A percentile compares a stretch with the other conserved stretches of the same genome.
phyloP scores from a whole-genome alignment of 1,140 invertebrate species.

The Apis cerana region DNA sequence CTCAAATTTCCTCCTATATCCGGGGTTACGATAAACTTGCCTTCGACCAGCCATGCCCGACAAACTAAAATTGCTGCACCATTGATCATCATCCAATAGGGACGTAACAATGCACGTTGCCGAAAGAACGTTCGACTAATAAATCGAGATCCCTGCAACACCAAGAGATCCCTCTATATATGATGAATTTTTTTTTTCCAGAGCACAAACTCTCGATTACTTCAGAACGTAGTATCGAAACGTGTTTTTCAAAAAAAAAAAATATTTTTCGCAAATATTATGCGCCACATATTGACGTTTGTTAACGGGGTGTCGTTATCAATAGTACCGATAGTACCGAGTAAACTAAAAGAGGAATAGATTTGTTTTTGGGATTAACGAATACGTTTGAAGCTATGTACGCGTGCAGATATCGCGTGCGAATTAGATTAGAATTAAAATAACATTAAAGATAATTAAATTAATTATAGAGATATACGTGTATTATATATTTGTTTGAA shows the following conservation, averaged over 20 bases:
- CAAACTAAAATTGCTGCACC: conserved; percentile 3
- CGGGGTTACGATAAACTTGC: not conserved
- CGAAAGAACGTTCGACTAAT: not conserved
- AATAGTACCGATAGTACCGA: not conserved
- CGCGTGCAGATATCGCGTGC: not conserved
- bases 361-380: not conserved
- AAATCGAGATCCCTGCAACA: not conserved
- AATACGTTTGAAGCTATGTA: not conserved
- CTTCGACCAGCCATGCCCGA: not conserved
- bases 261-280: not conserved
- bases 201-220: not conserved
- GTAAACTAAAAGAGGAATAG: not conserved
- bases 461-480: too few species aligned
- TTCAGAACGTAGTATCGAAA: not conserved
- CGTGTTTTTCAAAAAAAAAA: not conserved
- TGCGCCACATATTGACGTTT: not conserved
- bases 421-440: too few species aligned
- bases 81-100: not conserved
- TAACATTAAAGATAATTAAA: too few species aligned
- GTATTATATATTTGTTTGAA: too few species aligned
- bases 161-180: not conserved
- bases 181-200: too few species aligned
- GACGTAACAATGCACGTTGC: conserved; percentile 1
- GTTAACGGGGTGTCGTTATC: not conserved
- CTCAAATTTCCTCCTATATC: not conserved